These are phyloP conservation scores for Bradypodion pumilum DNA, from an alignment of 2,797 vertebrate species.

Conservation along the genomic window DNA sequence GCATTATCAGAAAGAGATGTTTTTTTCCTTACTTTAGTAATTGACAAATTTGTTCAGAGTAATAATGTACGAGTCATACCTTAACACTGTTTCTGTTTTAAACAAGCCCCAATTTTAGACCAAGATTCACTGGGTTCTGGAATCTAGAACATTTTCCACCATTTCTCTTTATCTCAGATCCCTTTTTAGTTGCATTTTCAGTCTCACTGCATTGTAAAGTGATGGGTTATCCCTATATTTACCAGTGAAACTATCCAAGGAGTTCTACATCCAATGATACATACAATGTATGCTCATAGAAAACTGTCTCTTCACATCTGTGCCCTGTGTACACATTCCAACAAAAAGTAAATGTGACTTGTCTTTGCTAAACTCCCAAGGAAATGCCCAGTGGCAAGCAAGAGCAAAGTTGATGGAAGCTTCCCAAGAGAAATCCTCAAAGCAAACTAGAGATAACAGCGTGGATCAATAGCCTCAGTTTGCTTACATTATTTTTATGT, in stretches of 20 bases:
- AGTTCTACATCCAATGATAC: slow-evolving; percentile 1
- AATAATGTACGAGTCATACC: background rate
- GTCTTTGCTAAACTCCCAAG: background rate
- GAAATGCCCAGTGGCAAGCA: background rate
- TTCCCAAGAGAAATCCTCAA: background rate
- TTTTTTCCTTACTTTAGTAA: background rate
- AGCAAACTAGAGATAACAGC: slow-evolving; percentile 1
- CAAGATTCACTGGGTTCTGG: background rate
- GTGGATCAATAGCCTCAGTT: background rate
- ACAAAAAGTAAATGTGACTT: background rate
- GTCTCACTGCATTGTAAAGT: background rate
- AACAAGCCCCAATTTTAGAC: background rate
- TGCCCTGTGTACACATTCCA: background rate
- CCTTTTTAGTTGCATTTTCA: background rate
- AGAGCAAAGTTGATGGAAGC: background rate
- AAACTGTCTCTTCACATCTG: background rate
- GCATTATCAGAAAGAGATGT: slow-evolving; percentile 1
- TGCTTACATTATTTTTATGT: background rate
- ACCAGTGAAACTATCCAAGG: background rate
- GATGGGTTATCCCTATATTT: background rate
- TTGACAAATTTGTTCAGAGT: background rate
- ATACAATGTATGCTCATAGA: background rate
- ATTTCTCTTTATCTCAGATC: background rate
- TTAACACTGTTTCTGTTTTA: background rate
- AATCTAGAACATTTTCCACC: background rate